Evolutionary conservation across 2,113 vertebrate genomes (phyloP).

Genomic region (Xiphophorus hellerii): DNA sequence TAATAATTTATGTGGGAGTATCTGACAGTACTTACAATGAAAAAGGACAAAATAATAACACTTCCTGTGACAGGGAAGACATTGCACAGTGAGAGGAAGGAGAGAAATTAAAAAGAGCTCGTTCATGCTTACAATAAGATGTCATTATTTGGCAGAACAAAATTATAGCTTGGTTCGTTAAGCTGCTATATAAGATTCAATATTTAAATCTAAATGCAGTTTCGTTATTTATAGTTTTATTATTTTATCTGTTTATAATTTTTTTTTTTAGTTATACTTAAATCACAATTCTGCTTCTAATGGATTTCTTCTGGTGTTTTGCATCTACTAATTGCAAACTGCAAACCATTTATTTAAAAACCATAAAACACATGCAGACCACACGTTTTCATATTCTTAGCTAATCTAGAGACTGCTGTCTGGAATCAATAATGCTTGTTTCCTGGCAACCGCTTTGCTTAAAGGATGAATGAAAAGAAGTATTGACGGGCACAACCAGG

Average conservation of each 20-base stretch:
- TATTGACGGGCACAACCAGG: constrained; percentile 2
- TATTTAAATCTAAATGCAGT: background rate
- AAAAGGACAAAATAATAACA: constrained; percentile 33
- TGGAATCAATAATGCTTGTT: constrained; percentile 27
- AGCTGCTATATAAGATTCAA: too few relatives aligned
- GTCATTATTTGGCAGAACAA: background rate
- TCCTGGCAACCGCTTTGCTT: constrained; percentile 53
- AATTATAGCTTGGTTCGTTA: too few relatives aligned
- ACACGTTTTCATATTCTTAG: constrained; percentile 19
- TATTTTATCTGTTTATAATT: too few relatives aligned
- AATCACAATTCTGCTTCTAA: too few relatives aligned
- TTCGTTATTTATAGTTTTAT: background rate
- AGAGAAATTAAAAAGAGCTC: background rate
- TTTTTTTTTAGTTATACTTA: too few relatives aligned
- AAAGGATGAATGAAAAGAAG: constrained; percentile 45
- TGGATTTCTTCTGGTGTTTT: background rate
- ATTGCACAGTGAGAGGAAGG: constrained; percentile 1
- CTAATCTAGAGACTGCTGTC: constrained; percentile 32
- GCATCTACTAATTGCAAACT: background rate
- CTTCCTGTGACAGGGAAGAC: constrained; percentile 12
- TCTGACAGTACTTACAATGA: constrained; percentile 21
- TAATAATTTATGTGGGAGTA: constrained; percentile 28
- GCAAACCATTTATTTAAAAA: background rate
- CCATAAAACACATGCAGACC: background rate
- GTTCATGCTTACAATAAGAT: constrained; percentile 4